These are phyloP conservation scores for Hydrolagus affinis DNA, from an alignment of 2,113 vertebrate species.

Conservation along the genomic window DNA sequence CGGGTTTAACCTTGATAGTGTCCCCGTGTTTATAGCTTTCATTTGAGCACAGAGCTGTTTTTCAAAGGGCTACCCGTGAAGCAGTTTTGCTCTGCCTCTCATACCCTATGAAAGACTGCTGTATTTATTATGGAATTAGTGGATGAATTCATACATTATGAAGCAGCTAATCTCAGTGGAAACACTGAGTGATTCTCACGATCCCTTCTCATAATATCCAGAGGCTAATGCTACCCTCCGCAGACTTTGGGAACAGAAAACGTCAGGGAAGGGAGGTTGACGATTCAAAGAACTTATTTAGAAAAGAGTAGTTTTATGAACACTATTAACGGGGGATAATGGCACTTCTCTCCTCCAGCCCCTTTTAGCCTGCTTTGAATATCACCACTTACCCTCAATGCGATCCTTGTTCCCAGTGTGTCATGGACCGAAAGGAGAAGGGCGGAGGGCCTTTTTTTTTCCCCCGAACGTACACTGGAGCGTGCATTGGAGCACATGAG, in stretches of 20 bases:
- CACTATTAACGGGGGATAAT: neutral
- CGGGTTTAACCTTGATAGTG: neutral
- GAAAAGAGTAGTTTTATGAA: slow-evolving; percentile 10
- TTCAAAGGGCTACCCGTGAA: slow-evolving; percentile 11
- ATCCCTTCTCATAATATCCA: slow-evolving; percentile 24
- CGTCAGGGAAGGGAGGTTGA: slow-evolving; percentile 16
- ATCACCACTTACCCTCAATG: slow-evolving; percentile 6
- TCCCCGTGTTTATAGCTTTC: slow-evolving; percentile 2
- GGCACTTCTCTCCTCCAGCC: neutral
- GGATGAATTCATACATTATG: neutral
- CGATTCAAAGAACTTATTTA: slow-evolving; percentile 19
- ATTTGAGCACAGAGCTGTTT: slow-evolving; percentile 4
- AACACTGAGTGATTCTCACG: slow-evolving; percentile 17
- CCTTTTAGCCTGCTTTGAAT: neutral
- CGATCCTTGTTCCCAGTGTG: neutral
- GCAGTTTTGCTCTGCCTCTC: slow-evolving; percentile 34
- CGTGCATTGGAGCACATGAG: neutral
- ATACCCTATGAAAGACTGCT: neutral
- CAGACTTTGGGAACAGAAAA: slow-evolving; percentile 22
- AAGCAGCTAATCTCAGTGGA: neutral
- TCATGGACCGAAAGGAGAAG: neutral
- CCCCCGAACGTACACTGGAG: neutral
- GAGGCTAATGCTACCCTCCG: slow-evolving; percentile 24
- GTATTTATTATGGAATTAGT: slow-evolving; percentile 16
- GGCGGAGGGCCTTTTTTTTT: neutral